Percentiles rank a stretch among this genome's conserved stretches.
Conservation (phyloP, 2,797 vertebrate species). For the Sylvilagus floridanus region DNA sequence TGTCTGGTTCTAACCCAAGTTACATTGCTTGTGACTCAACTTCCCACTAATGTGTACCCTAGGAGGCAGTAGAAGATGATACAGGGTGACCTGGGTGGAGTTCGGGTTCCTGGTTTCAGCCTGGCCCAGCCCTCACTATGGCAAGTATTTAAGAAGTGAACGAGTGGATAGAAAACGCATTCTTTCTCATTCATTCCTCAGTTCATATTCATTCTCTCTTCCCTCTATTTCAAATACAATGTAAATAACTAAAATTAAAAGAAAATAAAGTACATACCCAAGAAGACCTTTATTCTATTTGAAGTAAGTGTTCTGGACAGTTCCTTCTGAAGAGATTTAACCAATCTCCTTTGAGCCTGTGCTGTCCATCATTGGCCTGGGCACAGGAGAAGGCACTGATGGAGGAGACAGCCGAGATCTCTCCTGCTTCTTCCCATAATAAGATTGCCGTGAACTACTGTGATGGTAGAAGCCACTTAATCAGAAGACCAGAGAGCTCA, state of each 20-base stretch:
- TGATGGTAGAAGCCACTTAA: background rate
- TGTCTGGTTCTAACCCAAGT: too few relatives aligned
- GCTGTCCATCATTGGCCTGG: background rate
- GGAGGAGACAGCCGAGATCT: fast-evolving
- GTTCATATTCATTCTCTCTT: too few relatives aligned
- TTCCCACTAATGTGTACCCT: too few relatives aligned
- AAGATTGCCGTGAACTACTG: background rate
- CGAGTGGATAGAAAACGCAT: too few relatives aligned
- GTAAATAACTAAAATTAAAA: background rate
- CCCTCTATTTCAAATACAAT: too few relatives aligned
- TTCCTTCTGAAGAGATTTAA: background rate
- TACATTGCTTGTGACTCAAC: too few relatives aligned
- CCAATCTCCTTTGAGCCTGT: background rate
- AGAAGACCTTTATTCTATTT: background rate
- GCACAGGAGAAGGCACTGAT: background rate
- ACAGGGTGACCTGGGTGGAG: too few relatives aligned
- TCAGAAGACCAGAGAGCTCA: background rate
- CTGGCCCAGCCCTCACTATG: too few relatives aligned
- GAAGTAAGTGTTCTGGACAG: background rate
- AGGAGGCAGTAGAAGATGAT: too few relatives aligned
- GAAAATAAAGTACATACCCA: background rate
- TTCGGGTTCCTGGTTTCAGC: too few relatives aligned
- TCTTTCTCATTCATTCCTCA: too few relatives aligned
- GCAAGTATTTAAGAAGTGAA: too few relatives aligned
- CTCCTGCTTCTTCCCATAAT: background rate